Evolutionary conservation across 2,797 vertebrate genomes (phyloP).

Genomic region (Brachyrhaphis roseni): DNA sequence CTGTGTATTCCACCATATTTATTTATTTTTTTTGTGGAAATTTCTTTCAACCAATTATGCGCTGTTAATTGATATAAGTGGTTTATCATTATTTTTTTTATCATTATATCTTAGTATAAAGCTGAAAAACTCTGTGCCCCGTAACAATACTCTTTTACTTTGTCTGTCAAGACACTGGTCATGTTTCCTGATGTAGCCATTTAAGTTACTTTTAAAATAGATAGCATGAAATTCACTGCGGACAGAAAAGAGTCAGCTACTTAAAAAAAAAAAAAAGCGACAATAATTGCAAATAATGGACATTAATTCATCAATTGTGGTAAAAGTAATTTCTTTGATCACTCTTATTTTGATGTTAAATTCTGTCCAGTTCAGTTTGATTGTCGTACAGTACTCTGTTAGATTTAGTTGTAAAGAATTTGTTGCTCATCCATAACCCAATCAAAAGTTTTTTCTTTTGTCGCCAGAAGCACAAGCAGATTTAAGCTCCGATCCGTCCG

Average conservation of each 20-base stretch:
- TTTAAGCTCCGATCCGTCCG: slow-evolving; percentile 83
- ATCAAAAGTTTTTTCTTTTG: slow-evolving; percentile 27
- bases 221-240: neutral
- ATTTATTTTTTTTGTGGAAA: too few relatives aligned
- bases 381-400: neutral
- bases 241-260: neutral
- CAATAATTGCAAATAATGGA: neutral
- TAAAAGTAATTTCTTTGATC: neutral
- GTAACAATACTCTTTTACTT: neutral
- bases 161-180: neutral
- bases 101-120: neutral
- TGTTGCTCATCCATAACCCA: neutral
- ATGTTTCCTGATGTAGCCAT: neutral
- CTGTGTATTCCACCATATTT: neutral
- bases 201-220: neutral
- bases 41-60: neutral
- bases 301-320: neutral
- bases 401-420: neutral
- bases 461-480: slow-evolving; percentile 89
- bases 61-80: neutral
- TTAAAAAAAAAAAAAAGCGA: neutral
- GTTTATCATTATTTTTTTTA: neutral
- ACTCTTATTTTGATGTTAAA: neutral
- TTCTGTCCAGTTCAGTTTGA: neutral
- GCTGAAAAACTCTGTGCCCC: neutral